phyloP scores from a whole-genome alignment of 2,113 vertebrate species.

The Leucopsar rothschildi region DNA sequence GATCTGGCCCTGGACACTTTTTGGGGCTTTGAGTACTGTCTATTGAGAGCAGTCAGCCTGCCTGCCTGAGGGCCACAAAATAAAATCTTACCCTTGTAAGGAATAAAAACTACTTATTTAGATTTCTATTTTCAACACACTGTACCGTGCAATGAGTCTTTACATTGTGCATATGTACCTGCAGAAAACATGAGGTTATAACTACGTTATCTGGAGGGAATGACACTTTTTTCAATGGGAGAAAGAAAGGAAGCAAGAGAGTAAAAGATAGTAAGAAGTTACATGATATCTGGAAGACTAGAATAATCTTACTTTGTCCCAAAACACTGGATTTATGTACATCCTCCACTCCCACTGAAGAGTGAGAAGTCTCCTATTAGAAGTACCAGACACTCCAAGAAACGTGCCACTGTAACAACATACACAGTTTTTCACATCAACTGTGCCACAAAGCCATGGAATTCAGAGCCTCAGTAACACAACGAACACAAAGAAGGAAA shows the following conservation, averaged over 20 bases:
- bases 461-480: slow-evolving; percentile 53
- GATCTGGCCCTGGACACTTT: slow-evolving; percentile 46
- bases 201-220: slow-evolving; percentile 49
- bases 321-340: slow-evolving; percentile 48
- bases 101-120: slow-evolving; percentile 53
- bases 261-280: slow-evolving; percentile 60
- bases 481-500: slow-evolving; percentile 3
- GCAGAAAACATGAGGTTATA: slow-evolving; percentile 60
- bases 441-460: slow-evolving; percentile 38
- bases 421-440: slow-evolving; percentile 47
- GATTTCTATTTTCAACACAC: slow-evolving; percentile 55
- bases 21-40: slow-evolving; percentile 47
- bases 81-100: slow-evolving; percentile 53
- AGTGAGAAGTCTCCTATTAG: slow-evolving; percentile 29
- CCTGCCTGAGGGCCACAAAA: slow-evolving; percentile 40
- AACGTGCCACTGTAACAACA: slow-evolving; percentile 43
- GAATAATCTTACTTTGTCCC: slow-evolving; percentile 53
- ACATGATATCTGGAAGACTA: slow-evolving; percentile 69
- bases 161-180: slow-evolving; percentile 69
- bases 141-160: slow-evolving; percentile 69
- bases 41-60: slow-evolving; percentile 60
- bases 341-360: background rate
- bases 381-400: slow-evolving; percentile 61
- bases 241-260: slow-evolving; percentile 44
- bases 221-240: slow-evolving; percentile 49